These are phyloP conservation scores for Botia kubotai DNA, from an alignment of 2,797 vertebrate genomes.

Conservation along the genomic window DNA sequence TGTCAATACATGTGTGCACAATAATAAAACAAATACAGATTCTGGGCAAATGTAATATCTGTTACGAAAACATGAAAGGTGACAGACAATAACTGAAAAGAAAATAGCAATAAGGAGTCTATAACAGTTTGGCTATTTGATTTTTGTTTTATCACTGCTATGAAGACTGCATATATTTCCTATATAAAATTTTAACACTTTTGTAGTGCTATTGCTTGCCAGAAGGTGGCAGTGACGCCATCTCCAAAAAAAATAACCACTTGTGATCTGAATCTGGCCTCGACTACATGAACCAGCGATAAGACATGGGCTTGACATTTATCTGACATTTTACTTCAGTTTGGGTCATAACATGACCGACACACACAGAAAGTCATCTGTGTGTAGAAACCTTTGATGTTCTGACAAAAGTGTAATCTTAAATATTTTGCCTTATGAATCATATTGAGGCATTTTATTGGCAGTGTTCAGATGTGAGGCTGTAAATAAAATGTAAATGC, in stretches of 20 bases:
- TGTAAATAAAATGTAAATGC: no score
- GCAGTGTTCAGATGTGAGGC: no score
- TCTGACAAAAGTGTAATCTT: neutral
- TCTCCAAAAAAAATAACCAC: neutral
- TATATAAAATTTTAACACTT: neutral
- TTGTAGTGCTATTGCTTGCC: constrained; percentile 23
- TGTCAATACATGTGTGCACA: neutral
- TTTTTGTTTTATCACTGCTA: no score
- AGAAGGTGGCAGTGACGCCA: constrained; percentile 21
- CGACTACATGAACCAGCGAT: neutral
- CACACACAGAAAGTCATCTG: no score
- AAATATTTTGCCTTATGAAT: neutral
- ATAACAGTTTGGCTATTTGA: no score
- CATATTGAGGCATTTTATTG: neutral
- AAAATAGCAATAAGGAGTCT: no score
- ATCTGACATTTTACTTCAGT: neutral
- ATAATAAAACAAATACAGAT: neutral
- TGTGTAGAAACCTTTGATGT: neutral
- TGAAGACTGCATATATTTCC: no score
- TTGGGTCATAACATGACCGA: neutral
- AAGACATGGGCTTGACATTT: neutral
- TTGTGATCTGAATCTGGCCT: neutral
- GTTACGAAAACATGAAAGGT: no score
- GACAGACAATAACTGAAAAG: no score
- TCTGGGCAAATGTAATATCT: no score